Evolutionary conservation across 2,888 invertebrate species (phyloP), one percentile per base, ranked within the genome.

Genomic region (Tetramorium bicarinatum): DNA sequence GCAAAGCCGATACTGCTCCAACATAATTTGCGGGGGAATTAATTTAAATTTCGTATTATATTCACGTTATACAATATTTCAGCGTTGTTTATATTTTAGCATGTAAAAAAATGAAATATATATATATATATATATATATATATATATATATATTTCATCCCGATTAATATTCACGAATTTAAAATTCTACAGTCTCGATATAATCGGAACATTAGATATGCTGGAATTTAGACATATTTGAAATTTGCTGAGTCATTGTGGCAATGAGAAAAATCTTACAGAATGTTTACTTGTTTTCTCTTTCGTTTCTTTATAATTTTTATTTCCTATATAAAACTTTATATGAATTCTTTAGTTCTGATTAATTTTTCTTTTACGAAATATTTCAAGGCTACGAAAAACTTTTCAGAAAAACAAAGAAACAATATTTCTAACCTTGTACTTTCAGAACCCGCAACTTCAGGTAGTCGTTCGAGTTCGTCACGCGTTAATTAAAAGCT

Each of bases 11-110:
- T 77, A 44, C n/a, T 44, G 56, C 44, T n/a, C 34, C 25, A 21
- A 47, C 47, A 21, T 56, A 59, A 56, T 72, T 38, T 59, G 18
- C 59, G 47, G 6, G 21, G 34, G 47, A 47, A 72, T 80, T 59
- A 59, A 72, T 72, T 21, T 38, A 8, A 59, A 72, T 47, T 80
- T 59, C 21, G 11, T 29, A 69, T 56, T 77, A 67, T 44, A 56
- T 56, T 15, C 56, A 8, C 7, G 15, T 59, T 56, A 79, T 29
- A 47, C 11, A 56, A 77, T 69, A 54, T 69, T 69, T 77, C 18
- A 38, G 38, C 25, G n/a, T 7, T 15, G 15, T 67, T 67, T 47
- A 47, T 67, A 67, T 67, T 67, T 67, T 47, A 47, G 29, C 18
- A 29, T 18, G 18, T 47, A 67, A 66, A 44, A 62, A 64, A 66